These are phyloP conservation scores for Sinonovacula constricta DNA, from an alignment of 1,140 invertebrate species.

Conservation along the genomic window DNA sequence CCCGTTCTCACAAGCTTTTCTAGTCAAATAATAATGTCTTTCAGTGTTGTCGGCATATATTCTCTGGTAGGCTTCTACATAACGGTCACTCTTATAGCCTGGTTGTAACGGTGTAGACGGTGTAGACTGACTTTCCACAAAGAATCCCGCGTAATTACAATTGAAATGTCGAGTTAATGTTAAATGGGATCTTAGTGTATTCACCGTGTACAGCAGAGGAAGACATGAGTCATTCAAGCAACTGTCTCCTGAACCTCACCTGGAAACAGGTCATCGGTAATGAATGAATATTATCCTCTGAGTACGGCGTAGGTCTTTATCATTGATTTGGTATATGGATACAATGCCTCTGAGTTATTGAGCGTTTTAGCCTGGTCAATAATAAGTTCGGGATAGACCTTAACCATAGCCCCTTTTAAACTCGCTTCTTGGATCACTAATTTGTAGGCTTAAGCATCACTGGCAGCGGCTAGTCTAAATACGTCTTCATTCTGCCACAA, in stretches of 20 bases:
- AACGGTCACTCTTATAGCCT: neutral
- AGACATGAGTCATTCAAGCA: neutral
- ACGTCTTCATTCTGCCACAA: neutral
- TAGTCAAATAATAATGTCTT: neutral
- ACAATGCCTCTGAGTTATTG: neutral
- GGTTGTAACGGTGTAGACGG: neutral
- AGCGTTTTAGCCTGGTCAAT: neutral
- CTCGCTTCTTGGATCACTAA: neutral
- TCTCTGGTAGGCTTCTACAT: neutral
- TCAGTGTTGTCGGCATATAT: neutral
- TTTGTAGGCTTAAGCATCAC: neutral
- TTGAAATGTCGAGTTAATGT: neutral
- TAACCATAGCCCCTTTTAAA: neutral
- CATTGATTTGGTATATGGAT: neutral
- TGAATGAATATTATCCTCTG: neutral
- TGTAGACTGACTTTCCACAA: neutral
- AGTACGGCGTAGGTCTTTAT: neutral
- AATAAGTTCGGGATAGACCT: neutral
- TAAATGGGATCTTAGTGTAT: neutral
- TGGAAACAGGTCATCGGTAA: neutral
- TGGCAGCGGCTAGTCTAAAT: neutral
- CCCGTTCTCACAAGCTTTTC: neutral
- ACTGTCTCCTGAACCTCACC: neutral
- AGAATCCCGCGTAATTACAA: neutral
- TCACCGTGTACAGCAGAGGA: neutral